Percentiles rank a stretch among this genome's conserved stretches.
Evolutionary conservation across 2,113 vertebrate genomes (phyloP).

Genomic region (Apistogramma diplotaenia): DNA sequence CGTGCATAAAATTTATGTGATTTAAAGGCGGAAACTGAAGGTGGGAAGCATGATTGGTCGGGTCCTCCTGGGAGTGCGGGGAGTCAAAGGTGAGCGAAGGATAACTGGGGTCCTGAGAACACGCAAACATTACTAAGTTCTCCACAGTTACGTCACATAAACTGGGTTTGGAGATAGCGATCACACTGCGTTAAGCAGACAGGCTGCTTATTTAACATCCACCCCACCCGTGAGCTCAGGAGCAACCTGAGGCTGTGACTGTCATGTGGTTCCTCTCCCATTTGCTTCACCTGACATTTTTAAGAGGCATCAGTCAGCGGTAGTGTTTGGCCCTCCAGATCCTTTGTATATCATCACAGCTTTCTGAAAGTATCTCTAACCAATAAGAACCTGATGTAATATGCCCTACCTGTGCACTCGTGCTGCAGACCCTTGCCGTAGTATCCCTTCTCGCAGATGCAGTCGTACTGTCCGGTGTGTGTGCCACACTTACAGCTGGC

Average conservation of each 20-base stretch:
- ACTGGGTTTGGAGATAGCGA: slow-evolving; percentile 12
- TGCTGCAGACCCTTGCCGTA: slow-evolving; percentile 92
- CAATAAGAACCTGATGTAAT: background rate
- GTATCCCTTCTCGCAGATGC: slow-evolving; percentile 94
- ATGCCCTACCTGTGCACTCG: slow-evolving; percentile 86
- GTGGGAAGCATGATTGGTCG: background rate
- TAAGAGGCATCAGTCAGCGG: background rate
- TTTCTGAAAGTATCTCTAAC: background rate
- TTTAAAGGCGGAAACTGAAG: background rate
- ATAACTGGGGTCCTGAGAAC: background rate
- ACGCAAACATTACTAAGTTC: slow-evolving; percentile 4
- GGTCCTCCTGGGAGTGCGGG: background rate
- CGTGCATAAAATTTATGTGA: background rate
- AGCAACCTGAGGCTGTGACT: background rate
- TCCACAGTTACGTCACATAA: background rate
- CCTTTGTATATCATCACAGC: background rate
- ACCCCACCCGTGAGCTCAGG: background rate
- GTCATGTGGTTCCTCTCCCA: background rate
- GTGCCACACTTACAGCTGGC: slow-evolving; percentile 97
- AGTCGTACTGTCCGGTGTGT: slow-evolving; percentile 96
- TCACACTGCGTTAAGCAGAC: slow-evolving; percentile 19
- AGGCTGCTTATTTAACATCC: slow-evolving; percentile 46
- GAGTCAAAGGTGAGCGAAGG: slow-evolving; percentile 2
- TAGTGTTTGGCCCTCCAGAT: background rate
- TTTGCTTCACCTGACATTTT: background rate